Percentiles rank a stretch among this genome's conserved stretches.
Conservation (phyloP, 2,113 vertebrate genomes). For the Choloepus hoffmanni region DNA sequence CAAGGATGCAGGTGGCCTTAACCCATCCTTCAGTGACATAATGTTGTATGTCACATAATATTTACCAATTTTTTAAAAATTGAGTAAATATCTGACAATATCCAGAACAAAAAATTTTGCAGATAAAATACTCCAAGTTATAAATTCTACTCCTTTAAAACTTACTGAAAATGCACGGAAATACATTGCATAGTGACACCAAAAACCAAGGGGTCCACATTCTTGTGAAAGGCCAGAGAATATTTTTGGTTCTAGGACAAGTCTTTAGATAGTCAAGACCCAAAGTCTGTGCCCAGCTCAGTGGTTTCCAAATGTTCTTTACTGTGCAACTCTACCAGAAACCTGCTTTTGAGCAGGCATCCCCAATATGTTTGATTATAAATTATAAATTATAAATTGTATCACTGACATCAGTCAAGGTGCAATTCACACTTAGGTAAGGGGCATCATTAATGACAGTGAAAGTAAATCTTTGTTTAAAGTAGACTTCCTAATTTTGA, state of each 20-base stretch:
- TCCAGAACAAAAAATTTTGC: not conserved
- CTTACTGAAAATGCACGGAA: not conserved
- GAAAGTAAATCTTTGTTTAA: constrained; percentile 38
- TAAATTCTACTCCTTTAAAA: constrained; percentile 1
- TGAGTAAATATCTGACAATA: not conserved
- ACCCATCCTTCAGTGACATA: not conserved
- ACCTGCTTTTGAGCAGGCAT: not conserved
- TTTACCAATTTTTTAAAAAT: not conserved
- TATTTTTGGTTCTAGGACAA: not conserved
- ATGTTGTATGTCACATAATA: not conserved
- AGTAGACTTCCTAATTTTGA: not conserved
- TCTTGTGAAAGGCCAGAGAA: not conserved
- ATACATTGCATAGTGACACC: not conserved
- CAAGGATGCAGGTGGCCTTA: not conserved
- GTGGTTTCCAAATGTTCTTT: not conserved
- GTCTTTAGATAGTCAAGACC: not conserved
- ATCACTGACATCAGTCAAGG: constrained; percentile 1
- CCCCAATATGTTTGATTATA: not conserved
- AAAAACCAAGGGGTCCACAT: not conserved
- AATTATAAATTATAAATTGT: constrained; percentile 3
- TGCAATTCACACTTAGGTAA: not conserved
- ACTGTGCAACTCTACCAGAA: not conserved
- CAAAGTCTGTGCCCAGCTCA: not conserved
- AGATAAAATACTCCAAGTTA: constrained; percentile 3
- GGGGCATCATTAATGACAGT: not conserved